phyloP scores from a whole-genome alignment of 2,797 vertebrate genomes.

The Eospalax fontanierii region DNA sequence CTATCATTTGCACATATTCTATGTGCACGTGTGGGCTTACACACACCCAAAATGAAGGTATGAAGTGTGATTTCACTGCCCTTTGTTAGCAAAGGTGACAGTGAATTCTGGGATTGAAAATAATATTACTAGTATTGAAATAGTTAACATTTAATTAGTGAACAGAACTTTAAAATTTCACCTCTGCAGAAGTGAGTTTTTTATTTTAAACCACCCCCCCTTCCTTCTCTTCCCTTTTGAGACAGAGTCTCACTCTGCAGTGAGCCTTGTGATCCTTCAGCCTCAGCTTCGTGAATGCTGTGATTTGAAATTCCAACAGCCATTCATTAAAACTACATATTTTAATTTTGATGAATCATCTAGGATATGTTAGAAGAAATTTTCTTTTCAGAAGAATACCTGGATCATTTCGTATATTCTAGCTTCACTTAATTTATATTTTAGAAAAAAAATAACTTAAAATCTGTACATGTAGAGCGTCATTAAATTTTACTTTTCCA shows the following conservation, averaged over 20 bases:
- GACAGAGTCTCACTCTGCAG: not conserved
- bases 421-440: not conserved
- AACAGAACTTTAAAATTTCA: not conserved
- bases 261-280: not conserved
- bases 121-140: not conserved
- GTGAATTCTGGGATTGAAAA: not conserved
- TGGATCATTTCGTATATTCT: not conserved
- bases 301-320: not conserved
- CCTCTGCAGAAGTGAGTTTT: not conserved
- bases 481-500: slow-evolving; percentile 6
- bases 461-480: not conserved
- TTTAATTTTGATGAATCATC: slow-evolving; percentile 4
- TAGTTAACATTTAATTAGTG: not conserved
- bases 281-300: not conserved
- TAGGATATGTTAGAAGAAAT: slow-evolving; percentile 31
- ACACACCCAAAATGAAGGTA: rapidly evolving
- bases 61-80: not conserved
- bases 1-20: not conserved
- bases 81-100: not conserved
- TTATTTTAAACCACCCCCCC: not conserved
- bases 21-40: not conserved
- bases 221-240: not conserved
- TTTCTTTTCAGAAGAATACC: not conserved
- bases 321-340: not conserved
- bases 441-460: slow-evolving; percentile 34